Evolutionary conservation across 2,797 vertebrate species (phyloP).

Genomic region (Danio jaintianensis): DNA sequence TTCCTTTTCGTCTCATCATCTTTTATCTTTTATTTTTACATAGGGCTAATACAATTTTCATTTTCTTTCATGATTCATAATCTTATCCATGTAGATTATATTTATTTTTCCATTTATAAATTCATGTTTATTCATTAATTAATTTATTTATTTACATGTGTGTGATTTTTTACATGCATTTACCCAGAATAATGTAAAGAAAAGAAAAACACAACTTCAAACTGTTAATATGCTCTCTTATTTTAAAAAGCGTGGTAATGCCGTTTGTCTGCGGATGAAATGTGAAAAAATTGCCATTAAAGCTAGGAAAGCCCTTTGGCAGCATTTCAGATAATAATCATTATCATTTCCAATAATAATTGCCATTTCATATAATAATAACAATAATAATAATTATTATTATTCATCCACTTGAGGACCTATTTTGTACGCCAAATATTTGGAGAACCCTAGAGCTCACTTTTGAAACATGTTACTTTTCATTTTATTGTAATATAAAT

Average conservation of each 20-base stretch:
- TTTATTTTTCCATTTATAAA: neutral
- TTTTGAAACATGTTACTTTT: neutral
- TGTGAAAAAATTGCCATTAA: neutral
- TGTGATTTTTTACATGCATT: neutral
- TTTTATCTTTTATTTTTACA: neutral
- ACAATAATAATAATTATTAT: neutral
- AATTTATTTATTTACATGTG: too few relatives aligned
- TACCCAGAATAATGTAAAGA: neutral
- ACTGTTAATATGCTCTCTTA: neutral
- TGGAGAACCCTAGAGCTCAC: neutral
- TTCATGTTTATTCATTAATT: neutral
- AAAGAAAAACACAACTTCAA: neutral
- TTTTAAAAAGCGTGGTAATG: neutral
- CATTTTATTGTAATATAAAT: neutral
- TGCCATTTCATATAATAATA: too few relatives aligned
- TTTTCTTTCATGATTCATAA: neutral
- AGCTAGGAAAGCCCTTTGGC: neutral
- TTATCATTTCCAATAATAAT: too few relatives aligned
- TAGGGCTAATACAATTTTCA: neutral
- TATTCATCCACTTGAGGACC: neutral
- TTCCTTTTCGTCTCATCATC: too few relatives aligned
- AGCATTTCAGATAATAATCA: neutral
- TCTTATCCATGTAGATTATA: neutral
- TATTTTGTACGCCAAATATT: neutral
- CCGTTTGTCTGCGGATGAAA: neutral